Conservation (phyloP, 2,113 vertebrate species). For the Ciconia stormi region DNA sequence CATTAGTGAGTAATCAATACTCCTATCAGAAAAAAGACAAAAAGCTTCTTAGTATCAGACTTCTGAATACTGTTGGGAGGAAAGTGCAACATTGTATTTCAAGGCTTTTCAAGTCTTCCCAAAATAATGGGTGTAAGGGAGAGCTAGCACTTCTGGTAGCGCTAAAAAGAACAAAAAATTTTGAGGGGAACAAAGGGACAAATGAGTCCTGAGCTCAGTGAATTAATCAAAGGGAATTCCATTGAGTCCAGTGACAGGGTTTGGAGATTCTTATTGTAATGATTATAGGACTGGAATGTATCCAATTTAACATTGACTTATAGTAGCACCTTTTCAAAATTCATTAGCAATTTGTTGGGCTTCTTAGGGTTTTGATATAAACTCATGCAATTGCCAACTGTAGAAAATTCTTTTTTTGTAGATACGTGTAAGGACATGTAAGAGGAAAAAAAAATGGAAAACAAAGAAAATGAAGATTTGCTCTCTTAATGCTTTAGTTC, state of each 20-base stretch:
- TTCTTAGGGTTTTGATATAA: background rate
- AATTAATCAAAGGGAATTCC: background rate
- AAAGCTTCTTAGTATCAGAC: background rate
- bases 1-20: constrained; percentile 36
- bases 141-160: background rate
- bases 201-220: background rate
- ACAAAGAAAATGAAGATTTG: background rate
- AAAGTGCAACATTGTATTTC: background rate
- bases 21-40: background rate
- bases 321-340: background rate
- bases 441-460: background rate
- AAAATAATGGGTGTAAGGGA: background rate
- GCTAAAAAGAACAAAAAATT: background rate
- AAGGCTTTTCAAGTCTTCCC: background rate
- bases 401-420: background rate
- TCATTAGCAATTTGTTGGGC: background rate
- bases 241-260: background rate
- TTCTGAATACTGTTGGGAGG: background rate
- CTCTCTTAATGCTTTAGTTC: background rate
- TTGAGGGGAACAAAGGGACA: background rate
- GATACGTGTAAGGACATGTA: background rate
- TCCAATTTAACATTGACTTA: background rate
- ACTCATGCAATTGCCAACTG: background rate
- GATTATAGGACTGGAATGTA: background rate
- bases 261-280: background rate